Percentiles rank a stretch among this genome's conserved stretches.
Conservation (phyloP, 2,888 invertebrate genomes). For the Coelogynopora nodosa region DNA sequence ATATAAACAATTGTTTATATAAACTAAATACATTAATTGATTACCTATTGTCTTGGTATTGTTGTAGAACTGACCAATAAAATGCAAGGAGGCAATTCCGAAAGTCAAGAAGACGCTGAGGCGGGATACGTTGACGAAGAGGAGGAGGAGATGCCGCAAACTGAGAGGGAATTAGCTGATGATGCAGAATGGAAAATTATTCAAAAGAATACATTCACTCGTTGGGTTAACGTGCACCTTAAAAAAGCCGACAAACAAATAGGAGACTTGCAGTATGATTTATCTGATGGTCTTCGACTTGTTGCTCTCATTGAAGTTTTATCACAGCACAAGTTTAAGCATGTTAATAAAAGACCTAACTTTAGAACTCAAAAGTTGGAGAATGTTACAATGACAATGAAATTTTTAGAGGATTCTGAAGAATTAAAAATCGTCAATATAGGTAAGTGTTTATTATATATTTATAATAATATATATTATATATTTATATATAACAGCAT, state of each 20-base stretch:
- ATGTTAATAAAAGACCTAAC: slow-evolving; percentile 77
- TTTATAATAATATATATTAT: too few relatives aligned
- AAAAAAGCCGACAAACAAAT: slow-evolving; percentile 76
- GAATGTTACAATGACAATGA: slow-evolving; percentile 81
- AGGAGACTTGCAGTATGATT: slow-evolving; percentile 75
- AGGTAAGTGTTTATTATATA: too few relatives aligned
- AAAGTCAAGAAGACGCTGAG: slow-evolving; percentile 47
- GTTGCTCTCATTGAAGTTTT: slow-evolving; percentile 70
- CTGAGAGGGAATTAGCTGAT: slow-evolving; percentile 76
- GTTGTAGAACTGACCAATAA: neutral
- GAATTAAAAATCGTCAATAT: slow-evolving; percentile 85
- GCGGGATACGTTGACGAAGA: slow-evolving; percentile 52
- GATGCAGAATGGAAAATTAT: slow-evolving; percentile 89
- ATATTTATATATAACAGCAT: too few relatives aligned
- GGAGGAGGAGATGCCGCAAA: slow-evolving; percentile 46
- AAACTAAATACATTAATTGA: neutral
- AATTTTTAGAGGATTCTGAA: slow-evolving; percentile 77
- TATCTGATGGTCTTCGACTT: slow-evolving; percentile 75
- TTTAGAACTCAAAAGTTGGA: slow-evolving; percentile 85
- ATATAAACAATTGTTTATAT: too few relatives aligned
- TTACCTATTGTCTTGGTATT: neutral
- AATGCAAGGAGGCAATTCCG: neutral
- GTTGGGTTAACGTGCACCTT: slow-evolving; percentile 87
- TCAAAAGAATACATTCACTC: slow-evolving; percentile 86
- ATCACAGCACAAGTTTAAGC: slow-evolving; percentile 74